Percentiles rank a stretch among this genome's conserved stretches.
Conservation (phyloP, 2,113 vertebrate genomes). For the Cynocephalus volans region DNA sequence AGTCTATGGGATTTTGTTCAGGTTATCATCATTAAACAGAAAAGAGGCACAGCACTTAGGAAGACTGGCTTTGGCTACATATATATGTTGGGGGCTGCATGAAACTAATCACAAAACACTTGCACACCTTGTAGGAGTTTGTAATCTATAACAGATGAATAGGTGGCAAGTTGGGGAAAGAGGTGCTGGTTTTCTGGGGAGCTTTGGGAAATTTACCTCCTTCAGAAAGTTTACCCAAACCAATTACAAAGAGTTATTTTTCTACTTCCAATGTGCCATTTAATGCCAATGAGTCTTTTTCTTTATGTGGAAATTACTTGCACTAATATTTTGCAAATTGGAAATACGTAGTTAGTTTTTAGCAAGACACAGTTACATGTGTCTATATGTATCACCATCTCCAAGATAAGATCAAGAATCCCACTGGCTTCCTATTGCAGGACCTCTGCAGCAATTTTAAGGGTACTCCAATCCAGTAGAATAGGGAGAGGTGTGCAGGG, state of each 20-base stretch:
- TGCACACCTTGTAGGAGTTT: not conserved
- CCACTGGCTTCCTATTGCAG: not conserved
- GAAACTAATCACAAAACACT: not conserved
- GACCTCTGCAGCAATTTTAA: rapidly evolving
- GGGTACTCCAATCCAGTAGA: rapidly evolving
- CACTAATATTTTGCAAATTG: not conserved
- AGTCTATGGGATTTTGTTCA: not conserved
- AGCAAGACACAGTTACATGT: not conserved
- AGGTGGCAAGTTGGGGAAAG: rapidly evolving
- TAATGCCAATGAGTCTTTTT: slow-evolving; percentile 33
- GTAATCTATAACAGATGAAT: not conserved
- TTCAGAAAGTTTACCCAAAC: slow-evolving; percentile 42
- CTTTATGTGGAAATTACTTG: not conserved
- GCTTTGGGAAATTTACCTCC: not conserved
- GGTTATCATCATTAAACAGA: not conserved
- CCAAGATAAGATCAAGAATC: too few species aligned
- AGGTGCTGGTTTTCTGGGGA: not conserved
- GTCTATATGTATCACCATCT: not conserved
- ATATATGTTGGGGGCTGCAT: too few species aligned
- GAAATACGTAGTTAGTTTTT: not conserved
- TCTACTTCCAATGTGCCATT: not conserved
- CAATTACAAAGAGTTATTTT: slow-evolving; percentile 1
- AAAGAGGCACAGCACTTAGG: not conserved
- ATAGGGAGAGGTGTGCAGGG: not conserved
- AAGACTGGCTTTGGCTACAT: too few species aligned